Evolutionary conservation across 2,797 vertebrate species (phyloP).

Genomic region (Trematomus bernacchii): DNA sequence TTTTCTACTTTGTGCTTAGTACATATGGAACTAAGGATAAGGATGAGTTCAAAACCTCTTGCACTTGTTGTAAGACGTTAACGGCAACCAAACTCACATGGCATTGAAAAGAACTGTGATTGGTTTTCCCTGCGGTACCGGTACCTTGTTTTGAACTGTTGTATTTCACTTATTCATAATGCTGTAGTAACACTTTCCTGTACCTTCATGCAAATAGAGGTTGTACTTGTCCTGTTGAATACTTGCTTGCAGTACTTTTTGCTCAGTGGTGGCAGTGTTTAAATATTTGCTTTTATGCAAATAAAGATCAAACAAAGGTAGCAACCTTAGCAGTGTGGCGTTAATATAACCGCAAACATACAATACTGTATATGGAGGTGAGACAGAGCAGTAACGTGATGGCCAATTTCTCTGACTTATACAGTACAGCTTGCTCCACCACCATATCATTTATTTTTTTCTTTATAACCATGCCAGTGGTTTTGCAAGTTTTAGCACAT

Average conservation of each 20-base stretch:
- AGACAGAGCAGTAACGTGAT: no score
- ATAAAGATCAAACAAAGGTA: background rate
- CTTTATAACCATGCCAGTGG: background rate
- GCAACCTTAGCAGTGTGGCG: background rate
- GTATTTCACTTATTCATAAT: background rate
- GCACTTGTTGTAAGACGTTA: background rate
- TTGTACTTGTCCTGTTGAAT: background rate
- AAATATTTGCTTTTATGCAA: background rate
- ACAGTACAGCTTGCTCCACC: background rate
- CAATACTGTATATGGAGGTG: background rate
- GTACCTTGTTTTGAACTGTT: background rate
- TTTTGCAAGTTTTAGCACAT: background rate
- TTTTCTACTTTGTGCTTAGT: constrained; percentile 19
- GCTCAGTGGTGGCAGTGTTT: background rate
- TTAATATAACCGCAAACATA: background rate
- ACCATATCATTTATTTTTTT: background rate
- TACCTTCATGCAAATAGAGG: constrained; percentile 1
- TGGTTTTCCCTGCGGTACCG: background rate
- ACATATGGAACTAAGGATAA: background rate
- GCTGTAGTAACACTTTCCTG: background rate
- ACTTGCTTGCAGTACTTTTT: background rate
- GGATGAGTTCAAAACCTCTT: background rate
- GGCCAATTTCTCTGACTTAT: background rate
- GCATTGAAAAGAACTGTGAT: background rate
- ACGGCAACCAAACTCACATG: background rate